phyloP scores from a whole-genome alignment of 2,888 invertebrate genomes.

The Morpho achilles region DNA sequence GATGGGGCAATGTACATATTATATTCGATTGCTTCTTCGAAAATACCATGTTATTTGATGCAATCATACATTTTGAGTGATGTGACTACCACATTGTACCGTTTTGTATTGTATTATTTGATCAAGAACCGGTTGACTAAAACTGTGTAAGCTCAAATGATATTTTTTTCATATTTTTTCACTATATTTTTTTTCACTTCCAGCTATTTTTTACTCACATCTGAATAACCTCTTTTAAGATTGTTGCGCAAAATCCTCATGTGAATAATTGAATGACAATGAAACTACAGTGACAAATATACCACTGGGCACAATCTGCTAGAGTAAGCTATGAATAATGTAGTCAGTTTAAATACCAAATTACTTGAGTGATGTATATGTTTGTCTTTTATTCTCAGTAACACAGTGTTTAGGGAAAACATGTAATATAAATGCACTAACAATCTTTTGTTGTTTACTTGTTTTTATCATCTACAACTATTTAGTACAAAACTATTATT shows the following conservation, averaged over 20 bases:
- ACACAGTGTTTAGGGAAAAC: slow-evolving; percentile 20
- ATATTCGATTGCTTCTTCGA: too few relatives aligned
- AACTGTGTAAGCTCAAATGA: too few relatives aligned
- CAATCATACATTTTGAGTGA: too few relatives aligned
- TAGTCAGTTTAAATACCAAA: slow-evolving; percentile 53
- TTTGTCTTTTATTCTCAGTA: slow-evolving; percentile 28
- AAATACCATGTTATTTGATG: too few relatives aligned
- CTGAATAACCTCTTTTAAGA: slow-evolving; percentile 19
- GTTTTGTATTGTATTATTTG: too few relatives aligned
- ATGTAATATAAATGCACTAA: slow-evolving; percentile 8
- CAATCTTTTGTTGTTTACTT: neutral
- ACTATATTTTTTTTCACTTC: neutral
- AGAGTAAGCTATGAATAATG: slow-evolving; percentile 47
- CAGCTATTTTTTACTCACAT: slow-evolving; percentile 4
- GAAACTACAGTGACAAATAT: slow-evolving; percentile 41
- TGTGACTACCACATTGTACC: too few relatives aligned
- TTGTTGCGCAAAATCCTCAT: slow-evolving; percentile 33
- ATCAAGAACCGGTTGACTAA: too few relatives aligned
- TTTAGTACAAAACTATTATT: too few relatives aligned
- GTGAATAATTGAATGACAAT: slow-evolving; percentile 42
- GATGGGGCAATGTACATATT: too few relatives aligned
- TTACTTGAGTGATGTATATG: slow-evolving; percentile 47
- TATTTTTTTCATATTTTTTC: too few relatives aligned
- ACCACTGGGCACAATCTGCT: slow-evolving; percentile 46
- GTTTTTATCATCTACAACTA: too few relatives aligned